A percentile compares a stretch with the other conserved stretches of the same genome.
These are phyloP conservation scores for Eidolon helvum DNA, from an alignment of 2,113 vertebrate genomes.

Conservation along the genomic window DNA sequence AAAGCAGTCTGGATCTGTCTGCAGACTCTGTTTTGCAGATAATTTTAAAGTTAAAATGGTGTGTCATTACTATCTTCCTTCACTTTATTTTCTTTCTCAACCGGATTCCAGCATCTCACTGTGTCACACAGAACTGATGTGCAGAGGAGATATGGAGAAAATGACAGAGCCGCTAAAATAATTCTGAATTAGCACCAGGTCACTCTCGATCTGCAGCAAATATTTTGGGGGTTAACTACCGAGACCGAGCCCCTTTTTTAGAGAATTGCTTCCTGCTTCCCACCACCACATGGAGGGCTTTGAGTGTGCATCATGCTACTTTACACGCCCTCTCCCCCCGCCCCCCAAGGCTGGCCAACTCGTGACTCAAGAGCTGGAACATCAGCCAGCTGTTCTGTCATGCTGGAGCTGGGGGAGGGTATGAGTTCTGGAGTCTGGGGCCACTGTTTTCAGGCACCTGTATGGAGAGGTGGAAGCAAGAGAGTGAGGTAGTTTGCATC, in stretches of 20 bases:
- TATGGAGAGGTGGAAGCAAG: background rate
- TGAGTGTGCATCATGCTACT: background rate
- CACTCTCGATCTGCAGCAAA: background rate
- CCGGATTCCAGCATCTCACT: background rate
- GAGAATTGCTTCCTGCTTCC: background rate
- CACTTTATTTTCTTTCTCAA: background rate
- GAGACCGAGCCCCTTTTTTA: background rate
- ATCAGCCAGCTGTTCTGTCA: background rate
- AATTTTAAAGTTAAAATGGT: background rate
- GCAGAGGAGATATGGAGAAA: background rate
- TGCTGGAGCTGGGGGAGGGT: background rate
- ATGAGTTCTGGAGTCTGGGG: background rate
- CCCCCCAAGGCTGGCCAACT: background rate
- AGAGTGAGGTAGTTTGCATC: background rate
- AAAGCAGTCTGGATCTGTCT: background rate
- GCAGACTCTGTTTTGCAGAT: background rate
- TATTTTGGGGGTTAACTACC: background rate
- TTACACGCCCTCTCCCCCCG: too few species aligned
- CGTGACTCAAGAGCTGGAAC: background rate
- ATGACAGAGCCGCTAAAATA: background rate
- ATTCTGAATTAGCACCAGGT: background rate
- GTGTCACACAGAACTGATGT: background rate
- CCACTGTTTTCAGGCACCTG: background rate
- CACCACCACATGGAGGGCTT: background rate
- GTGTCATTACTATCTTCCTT: background rate